A percentile compares a stretch with the other conserved stretches of the same genome.
Conservation (phyloP, 1,140 invertebrate species). For the Drosophila lini region DNA sequence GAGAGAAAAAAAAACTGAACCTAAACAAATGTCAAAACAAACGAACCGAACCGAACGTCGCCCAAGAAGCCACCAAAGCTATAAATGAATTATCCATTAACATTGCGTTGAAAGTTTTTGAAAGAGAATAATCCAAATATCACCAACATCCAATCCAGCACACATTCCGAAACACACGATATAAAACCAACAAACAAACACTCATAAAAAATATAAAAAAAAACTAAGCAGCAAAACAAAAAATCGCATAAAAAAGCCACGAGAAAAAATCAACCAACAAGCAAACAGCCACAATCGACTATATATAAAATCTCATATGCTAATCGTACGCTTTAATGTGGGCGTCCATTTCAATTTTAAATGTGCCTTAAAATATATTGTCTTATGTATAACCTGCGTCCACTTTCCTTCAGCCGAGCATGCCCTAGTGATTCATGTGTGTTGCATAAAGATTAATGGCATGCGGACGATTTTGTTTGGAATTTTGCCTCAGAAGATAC, state of each 20-base stretch:
- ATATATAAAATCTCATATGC: conserved; percentile 51
- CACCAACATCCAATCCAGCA: conserved; percentile 47
- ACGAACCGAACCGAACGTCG: conserved; percentile 33
- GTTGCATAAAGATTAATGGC: conserved; percentile 42
- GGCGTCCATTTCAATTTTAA: conserved; percentile 51
- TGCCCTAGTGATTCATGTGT: conserved; percentile 37
- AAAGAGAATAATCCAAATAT: conserved; percentile 52
- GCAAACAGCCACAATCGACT: conserved; percentile 43
- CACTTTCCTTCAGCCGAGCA: conserved; percentile 19
- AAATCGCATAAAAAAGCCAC: conserved; percentile 26
- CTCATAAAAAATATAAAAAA: conserved; percentile 34
- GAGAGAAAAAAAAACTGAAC: conserved; percentile 21
- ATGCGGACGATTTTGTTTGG: conserved; percentile 16
- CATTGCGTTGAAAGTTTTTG: conserved; percentile 53
- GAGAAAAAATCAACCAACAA: conserved; percentile 16
- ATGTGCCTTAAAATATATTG: conserved; percentile 24
- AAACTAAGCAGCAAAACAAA: conserved; percentile 33
- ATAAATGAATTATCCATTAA: conserved; percentile 58
- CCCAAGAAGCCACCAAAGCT: conserved; percentile 51
- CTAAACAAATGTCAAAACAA: conserved; percentile 28
- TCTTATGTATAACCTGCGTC: conserved; percentile 17
- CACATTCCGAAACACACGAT: conserved; percentile 29
- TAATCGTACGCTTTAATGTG: conserved; percentile 62
- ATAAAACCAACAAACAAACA: conserved; percentile 42
- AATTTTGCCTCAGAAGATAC: conserved; percentile 2